phyloP scores from a whole-genome alignment of 2,113 vertebrate genomes.

The Ammodramus savannarum region DNA sequence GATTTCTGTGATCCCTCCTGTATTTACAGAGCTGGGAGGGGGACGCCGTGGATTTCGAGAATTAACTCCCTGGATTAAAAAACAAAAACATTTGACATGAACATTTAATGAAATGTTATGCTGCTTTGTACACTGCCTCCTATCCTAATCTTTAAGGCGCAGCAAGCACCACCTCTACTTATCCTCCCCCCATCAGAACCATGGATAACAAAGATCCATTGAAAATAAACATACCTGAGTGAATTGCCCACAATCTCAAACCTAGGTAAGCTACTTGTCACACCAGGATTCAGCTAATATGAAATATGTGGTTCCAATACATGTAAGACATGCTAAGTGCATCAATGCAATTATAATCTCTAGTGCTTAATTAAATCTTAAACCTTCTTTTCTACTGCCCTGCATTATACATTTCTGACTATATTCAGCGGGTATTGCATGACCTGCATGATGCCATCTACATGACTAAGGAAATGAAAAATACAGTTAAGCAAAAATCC shows the following conservation, averaged over 20 bases:
- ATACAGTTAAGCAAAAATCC: not conserved
- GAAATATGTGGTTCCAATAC: not conserved
- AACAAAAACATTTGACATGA: not conserved
- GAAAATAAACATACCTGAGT: not conserved
- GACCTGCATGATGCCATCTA: not conserved
- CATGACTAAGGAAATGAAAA: not conserved
- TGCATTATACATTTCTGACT: not conserved
- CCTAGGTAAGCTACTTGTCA: not conserved
- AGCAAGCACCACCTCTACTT: not conserved
- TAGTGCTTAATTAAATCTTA: not conserved
- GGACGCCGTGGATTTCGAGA: constrained; percentile 94
- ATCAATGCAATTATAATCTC: not conserved
- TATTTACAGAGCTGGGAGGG: constrained; percentile 97
- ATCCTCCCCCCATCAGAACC: not conserved
- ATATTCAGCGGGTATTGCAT: not conserved
- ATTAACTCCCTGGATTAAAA: constrained; percentile 86
- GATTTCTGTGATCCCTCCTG: constrained; percentile 97
- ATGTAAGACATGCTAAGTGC: not conserved
- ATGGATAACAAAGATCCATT: not conserved
- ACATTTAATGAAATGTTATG: not conserved
- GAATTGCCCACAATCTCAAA: not conserved
- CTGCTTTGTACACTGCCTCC: not conserved
- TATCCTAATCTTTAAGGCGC: not conserved
- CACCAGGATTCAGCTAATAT: not conserved
- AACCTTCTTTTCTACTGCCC: not conserved